Evolutionary conservation across 2,888 invertebrate genomes (phyloP), one percentile per base, ranked within the genome.

Genomic region (Nemoura dubitans): DNA sequence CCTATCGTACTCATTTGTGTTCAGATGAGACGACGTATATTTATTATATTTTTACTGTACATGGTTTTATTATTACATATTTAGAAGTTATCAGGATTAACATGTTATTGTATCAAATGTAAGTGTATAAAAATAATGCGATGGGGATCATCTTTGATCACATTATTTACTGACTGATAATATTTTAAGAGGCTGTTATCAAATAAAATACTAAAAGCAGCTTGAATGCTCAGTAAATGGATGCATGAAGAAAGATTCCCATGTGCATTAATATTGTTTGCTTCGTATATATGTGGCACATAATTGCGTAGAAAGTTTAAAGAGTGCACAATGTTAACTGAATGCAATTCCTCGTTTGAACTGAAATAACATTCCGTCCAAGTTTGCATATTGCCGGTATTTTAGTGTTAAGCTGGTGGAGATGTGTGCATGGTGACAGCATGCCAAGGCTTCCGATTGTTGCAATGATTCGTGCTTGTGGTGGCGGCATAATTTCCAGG

Each of bases 1-100:
- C 36, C 36, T 36, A 59, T 59, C 59, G 59, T 59, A 59, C 21
- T 59, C 1, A 59, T 10, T 59, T 59, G 59, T 59, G 1, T 16
- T 21, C 59, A 21, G 21, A 10, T 59, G 59, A 59, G 59, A 1
- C 59, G 59, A 59, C 14, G 21, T 21, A 59, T 59, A 59, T 59
- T 59, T 59, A 59, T 59, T 59, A 59, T 21, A 16, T 59, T 59
- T 7, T 59, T 16, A 59, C 14, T 59, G 59, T 59, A 59, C 14
- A 59, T 59, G 59, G 3, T 59, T 59, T 59, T 59, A 59, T 59
- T 59, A 10, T 21, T 59, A 16, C 14, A 21, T 59, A 59, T 59
- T 21, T 59, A 59, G 59, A 59, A 59, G 59, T 59, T 59, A 59
- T 59, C 59, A 59, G 59, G 59, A 59, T 59, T 59, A 59, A 59